Conservation (phyloP, 1,140 invertebrate species). For the Phocides pigmalion region DNA sequence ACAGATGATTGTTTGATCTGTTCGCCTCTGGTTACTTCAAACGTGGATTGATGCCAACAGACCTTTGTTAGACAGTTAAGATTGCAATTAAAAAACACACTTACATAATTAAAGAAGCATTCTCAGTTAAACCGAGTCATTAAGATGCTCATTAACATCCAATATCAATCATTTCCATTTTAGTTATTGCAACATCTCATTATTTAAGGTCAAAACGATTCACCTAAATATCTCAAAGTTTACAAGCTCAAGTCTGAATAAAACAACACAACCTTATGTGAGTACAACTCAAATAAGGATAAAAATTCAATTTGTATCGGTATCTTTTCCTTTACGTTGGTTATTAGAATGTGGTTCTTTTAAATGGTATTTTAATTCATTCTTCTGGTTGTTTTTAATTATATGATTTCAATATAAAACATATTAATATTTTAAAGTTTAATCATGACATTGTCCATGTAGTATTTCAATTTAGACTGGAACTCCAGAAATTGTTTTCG, state of each 20-base stretch:
- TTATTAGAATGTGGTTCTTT: not conserved
- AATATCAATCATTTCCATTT: constrained; percentile 33
- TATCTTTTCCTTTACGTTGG: constrained; percentile 8
- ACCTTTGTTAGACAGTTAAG: not conserved
- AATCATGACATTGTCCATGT: no score
- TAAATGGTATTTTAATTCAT: no score
- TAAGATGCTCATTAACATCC: constrained; percentile 25
- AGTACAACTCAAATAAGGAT: constrained; percentile 1
- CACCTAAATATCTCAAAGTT: constrained; percentile 29
- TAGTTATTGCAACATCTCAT: constrained; percentile 27
- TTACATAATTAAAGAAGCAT: constrained; percentile 18
- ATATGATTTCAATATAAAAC: no score
- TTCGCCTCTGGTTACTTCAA: no score
- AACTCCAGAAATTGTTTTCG: no score
- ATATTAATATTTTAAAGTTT: no score
- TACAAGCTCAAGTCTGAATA: constrained; percentile 13
- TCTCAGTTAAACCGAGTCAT: constrained; percentile 16
- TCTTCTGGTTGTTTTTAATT: not conserved
- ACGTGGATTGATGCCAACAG: not conserved
- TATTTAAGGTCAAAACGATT: constrained; percentile 31
- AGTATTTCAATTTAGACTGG: no score
- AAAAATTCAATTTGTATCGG: not conserved
- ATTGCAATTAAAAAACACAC: constrained; percentile 8
- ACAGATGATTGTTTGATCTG: no score
- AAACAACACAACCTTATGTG: constrained; percentile 8